Evolutionary conservation across 1,140 invertebrate species (phyloP), one percentile per base, ranked within the genome.

Genomic region (Drosophila neocordata): DNA sequence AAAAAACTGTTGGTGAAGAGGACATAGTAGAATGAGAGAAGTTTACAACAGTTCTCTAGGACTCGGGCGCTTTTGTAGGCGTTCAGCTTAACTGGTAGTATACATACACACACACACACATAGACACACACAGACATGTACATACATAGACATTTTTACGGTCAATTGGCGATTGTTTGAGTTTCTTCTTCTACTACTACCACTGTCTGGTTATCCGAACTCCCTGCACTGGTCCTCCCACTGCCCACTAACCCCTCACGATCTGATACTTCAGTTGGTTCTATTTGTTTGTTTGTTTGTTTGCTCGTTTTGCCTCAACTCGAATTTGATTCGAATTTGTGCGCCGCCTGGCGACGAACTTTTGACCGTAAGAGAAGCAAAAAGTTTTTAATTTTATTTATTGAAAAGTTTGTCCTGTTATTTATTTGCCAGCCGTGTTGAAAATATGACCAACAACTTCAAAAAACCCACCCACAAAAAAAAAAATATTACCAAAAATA

Each of bases 331-430:
- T 67, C 73, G 73, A 72, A 35, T 55, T 59, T 65, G 64, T 56
- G 22, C 55, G 66, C 69, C 77, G 72, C 75, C 73, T 84, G 74
- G 78, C 77, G 77, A 71, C 74, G 71, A 87, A 87, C 78, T 87
- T 87, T 88, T 82, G 82, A 87, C 82, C 74, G 56, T 44, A 59
- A 22, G 59, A 65, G 58, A 52, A 48, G 69, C n/a, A 63, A 56
- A 81, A 87, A 87, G 83, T 88, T 87, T 88, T 87, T 88, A 87
- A 87, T 87, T 87, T 87, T 87, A 87, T 87, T 87, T 87, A 87
- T 87, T 87, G 83, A 88, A 87, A 87, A 87, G 79, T 87, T 87
- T 85, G 82, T 87, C 74, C 78, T 87, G 82, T 85, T 85, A 87
- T 85, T 85, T 88, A 87, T 85, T 77, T 88, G 60, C 69, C 68